Percentiles rank a stretch among this genome's conserved stretches.
Conservation (phyloP, 1,140 invertebrate genomes). For the Drosophila pachea region DNA sequence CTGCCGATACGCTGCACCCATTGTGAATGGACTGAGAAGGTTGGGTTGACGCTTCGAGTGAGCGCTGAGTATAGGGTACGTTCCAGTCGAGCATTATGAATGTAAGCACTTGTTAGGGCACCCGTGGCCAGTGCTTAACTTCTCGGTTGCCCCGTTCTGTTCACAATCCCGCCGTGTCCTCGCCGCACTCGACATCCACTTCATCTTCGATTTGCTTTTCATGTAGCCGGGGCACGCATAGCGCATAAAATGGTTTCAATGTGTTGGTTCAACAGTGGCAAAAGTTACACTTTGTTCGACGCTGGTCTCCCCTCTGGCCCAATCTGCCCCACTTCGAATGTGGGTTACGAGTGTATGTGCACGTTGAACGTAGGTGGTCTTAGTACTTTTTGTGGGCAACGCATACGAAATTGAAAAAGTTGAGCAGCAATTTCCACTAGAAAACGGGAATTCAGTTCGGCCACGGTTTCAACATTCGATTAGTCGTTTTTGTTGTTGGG, state of each 20-base stretch:
- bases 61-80: too few species aligned
- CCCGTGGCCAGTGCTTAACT: slow-evolving; percentile 37
- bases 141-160: slow-evolving; percentile 23
- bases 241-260: slow-evolving; percentile 71
- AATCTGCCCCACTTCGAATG: slow-evolving; percentile 29
- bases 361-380: slow-evolving; percentile 14
- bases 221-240: slow-evolving; percentile 67
- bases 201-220: slow-evolving; percentile 72
- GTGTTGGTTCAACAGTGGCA: slow-evolving; percentile 34
- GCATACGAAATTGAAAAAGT: slow-evolving; percentile 70
- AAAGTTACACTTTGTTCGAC: slow-evolving; percentile 38
- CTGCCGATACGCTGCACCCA: too few species aligned
- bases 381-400: slow-evolving; percentile 21
- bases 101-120: neutral
- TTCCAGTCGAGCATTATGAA: neutral
- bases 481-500: slow-evolving; percentile 45
- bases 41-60: neutral
- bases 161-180: neutral
- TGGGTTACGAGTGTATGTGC: slow-evolving; percentile 36
- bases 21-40: too few species aligned
- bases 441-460: slow-evolving; percentile 3
- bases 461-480: slow-evolving; percentile 22
- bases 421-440: slow-evolving; percentile 53
- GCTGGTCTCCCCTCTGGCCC: slow-evolving; percentile 2
- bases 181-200: slow-evolving; percentile 27